Base-by-base conservation (phyloP, 37 sponge, comb jelly and placozoan genomes). In the Aplysina aerophoba region DNA sequence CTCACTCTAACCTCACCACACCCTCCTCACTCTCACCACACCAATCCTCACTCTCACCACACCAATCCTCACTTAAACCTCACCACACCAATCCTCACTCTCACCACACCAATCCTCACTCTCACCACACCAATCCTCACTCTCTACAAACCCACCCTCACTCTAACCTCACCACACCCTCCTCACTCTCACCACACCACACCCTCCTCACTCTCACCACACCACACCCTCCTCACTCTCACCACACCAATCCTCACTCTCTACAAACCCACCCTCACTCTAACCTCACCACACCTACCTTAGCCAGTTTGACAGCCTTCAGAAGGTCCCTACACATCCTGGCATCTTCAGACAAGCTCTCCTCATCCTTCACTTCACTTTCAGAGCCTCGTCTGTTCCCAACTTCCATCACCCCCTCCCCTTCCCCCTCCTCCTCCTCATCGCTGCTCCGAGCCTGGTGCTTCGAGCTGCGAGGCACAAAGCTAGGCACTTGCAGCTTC, bases 61-160 rank as follows among this genome's bases (percentile, higher is more conserved):
- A 57, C 17, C 17, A 30, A 30, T 30, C 22, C 66, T 8, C 14
- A 65, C 66, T 16, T 65, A 30, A 30, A 30, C 66, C 27, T n/a
- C n/a, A n/a, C n/a, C n/a, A n/a, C n/a, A n/a, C n/a, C n/a, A n/a
- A n/a, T n/a, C n/a, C n/a, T n/a, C n/a, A n/a, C n/a, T n/a, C n/a
- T n/a, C n/a, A n/a, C n/a, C n/a, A n/a, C n/a, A n/a, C n/a, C n/a
- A n/a, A n/a, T n/a, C n/a, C 59, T 20, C 59, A 57, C 59, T 20
- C 59, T 20, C 59, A 57, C 59, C 66, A 65, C 66, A 65, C 66
- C 22, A 65, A 57, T 57, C 59, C 15, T 20, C 59, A 57, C 59
- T 20, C 17, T 57, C 15, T 15, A 57, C 59, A 57, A 17, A 57
- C 17, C 17, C 27, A 30, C 66, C 22, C 66, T 8, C 14, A 65